These are phyloP conservation scores for Xenops minutus DNA, from an alignment of 2,797 vertebrate species.

Conservation along the genomic window DNA sequence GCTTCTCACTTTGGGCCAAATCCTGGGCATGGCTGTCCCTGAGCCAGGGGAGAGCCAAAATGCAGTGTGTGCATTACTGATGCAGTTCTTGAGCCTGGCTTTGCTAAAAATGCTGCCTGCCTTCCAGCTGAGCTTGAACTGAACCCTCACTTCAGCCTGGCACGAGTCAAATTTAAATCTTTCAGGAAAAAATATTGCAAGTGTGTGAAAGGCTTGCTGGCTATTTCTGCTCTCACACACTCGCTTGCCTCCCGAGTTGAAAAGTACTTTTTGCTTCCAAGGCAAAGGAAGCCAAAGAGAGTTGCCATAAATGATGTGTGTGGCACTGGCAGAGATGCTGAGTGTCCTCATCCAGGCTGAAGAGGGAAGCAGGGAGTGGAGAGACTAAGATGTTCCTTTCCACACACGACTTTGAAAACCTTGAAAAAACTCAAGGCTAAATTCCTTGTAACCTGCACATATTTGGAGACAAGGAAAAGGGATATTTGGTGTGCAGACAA, in stretches of 20 bases:
- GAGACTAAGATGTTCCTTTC: not conserved
- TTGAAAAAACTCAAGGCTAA: not conserved
- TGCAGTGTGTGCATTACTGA: rapidly evolving
- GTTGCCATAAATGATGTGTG: rapidly evolving
- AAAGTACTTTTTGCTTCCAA: not conserved
- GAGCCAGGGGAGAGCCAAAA: not conserved
- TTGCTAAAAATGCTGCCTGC: not conserved
- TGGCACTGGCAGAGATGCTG: not conserved
- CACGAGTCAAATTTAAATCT: not conserved
- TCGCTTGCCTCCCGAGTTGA: rapidly evolving
- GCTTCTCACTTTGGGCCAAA: not conserved
- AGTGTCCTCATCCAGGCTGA: not conserved
- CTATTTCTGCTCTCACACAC: not conserved
- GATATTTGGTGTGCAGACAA: not conserved
- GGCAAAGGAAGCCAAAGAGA: not conserved
- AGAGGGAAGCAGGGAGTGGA: not conserved
- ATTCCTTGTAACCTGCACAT: not conserved
- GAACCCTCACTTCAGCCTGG: not conserved
- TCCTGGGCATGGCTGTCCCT: not conserved
- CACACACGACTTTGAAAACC: rapidly evolving
- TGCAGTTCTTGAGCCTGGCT: not conserved
- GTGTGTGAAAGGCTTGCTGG: rapidly evolving
- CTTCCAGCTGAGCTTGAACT: not conserved
- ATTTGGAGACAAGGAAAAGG: not conserved
- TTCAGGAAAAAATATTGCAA: rapidly evolving